Evolutionary conservation across 2,888 invertebrate species (phyloP).

Genomic region (Hyposoter dolosus): DNA sequence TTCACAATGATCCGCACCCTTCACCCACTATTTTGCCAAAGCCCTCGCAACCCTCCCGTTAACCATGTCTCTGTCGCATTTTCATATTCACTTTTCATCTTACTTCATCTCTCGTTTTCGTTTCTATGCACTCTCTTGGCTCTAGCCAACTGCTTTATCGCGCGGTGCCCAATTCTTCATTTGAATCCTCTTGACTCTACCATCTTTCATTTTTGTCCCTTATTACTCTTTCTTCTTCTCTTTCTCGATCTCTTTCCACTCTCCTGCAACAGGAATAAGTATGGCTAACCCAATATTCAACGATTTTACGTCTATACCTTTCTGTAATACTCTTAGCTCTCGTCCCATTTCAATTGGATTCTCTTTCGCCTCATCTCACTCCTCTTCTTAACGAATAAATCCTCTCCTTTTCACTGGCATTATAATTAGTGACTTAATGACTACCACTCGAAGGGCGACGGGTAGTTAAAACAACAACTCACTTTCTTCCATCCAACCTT

Average conservation of each 20-base stretch:
- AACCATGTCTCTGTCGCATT: conserved; percentile 52
- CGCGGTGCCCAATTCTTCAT: conserved; percentile 60
- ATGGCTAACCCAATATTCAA: conserved; percentile 64
- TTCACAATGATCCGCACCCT: conserved; percentile 53
- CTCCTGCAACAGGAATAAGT: conserved; percentile 36
- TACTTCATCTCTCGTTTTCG: conserved; percentile 48
- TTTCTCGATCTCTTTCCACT: conserved; percentile 30
- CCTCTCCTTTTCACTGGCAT: conserved; percentile 83
- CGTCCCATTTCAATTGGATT: conserved; percentile 24
- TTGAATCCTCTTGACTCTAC: conserved; percentile 30
- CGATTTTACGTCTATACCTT: conserved; percentile 60
- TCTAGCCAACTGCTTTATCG: conserved; percentile 53
- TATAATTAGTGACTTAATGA: conserved; percentile 85
- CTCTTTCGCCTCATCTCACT: background rate
- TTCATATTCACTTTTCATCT: conserved; percentile 26
- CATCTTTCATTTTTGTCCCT: conserved; percentile 39
- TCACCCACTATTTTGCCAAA: conserved; percentile 66
- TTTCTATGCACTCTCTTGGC: conserved; percentile 35
- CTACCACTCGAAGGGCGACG: conserved; percentile 81
- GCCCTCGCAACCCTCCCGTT: background rate
- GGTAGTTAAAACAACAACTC: conserved; percentile 84
- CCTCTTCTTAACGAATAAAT: conserved; percentile 72
- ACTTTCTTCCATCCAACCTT: conserved; percentile 67
- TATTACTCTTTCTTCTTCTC: conserved; percentile 24
- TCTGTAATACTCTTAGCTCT: conserved; percentile 5